These are phyloP conservation scores for Cinara cedri DNA, from an alignment of 2,888 invertebrate species.

Conservation along the genomic window DNA sequence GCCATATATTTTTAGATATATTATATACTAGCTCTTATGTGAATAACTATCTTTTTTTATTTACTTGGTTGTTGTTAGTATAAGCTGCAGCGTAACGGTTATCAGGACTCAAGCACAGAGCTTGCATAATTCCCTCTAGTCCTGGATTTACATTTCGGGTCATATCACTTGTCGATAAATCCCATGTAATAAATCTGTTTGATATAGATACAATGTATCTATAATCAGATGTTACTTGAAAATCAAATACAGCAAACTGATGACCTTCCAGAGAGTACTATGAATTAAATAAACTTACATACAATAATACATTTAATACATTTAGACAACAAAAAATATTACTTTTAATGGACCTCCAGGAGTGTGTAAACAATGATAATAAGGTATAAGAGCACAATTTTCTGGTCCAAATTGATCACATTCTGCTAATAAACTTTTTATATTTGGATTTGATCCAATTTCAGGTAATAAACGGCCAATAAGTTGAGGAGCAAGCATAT, in stretches of 20 bases:
- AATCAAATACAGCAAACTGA: constrained; percentile 95
- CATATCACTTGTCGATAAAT: constrained; percentile 92
- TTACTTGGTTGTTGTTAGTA: constrained; percentile 90
- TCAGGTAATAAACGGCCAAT: constrained; percentile 92
- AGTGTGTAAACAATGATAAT: constrained; percentile 95
- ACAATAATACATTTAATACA: too few relatives aligned
- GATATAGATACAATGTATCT: constrained; percentile 95
- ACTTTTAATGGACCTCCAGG: constrained; percentile 98
- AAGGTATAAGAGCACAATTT: constrained; percentile 88
- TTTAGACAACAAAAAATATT: constrained; percentile 48
- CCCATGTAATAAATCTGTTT: constrained; percentile 96
- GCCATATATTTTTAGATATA: constrained; percentile 19
- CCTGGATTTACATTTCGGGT: constrained; percentile 91
- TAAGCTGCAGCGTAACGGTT: constrained; percentile 95
- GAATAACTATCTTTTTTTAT: not conserved
- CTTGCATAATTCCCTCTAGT: constrained; percentile 95
- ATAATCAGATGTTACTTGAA: constrained; percentile 85
- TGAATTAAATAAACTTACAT: constrained; percentile 25
- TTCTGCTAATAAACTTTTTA: constrained; percentile 85
- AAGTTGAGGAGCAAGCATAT: constrained; percentile 94
- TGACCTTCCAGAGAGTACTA: constrained; percentile 97
- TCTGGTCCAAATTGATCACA: constrained; percentile 88
- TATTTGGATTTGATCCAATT: constrained; percentile 79
- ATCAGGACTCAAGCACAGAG: constrained; percentile 88
- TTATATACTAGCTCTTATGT: not conserved